Evolutionary conservation across 2,888 invertebrate genomes (phyloP), one percentile per base, ranked within the genome.

Genomic region (Rhagonycha fulva): DNA sequence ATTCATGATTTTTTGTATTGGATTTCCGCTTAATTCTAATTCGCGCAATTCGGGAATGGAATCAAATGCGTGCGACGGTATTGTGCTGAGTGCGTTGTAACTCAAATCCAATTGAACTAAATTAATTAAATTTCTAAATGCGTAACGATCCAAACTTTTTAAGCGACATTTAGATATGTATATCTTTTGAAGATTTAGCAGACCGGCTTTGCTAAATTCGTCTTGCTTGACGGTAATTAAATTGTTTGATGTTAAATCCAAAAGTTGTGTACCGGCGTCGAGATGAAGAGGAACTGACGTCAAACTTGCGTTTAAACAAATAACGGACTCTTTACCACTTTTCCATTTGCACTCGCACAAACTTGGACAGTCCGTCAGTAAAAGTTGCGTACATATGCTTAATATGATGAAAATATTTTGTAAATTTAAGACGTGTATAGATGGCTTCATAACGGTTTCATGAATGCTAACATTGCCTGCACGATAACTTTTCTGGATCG

Each of bases 321-420:
- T 89, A 75, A 95, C 95, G 70, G 95, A 94, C 88, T 95, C 95
- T 88, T 96, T 96, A 83, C 95, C 95, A 85, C 93, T 93, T 87
- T 94, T 94, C 96, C 96, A 96, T 88, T 95, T 95, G 90, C 96
- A 96, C 88, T 95, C 94, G 89, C 96, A 96, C 82, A 92, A 90
- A 79, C 91, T 90, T 71, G 94, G 94, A 86, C 94, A 94, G 83
- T 93, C 93, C 84, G 92, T 91, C 80, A 88, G 84, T 28, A 86
- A 81, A 80, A 85, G 84, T 84, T 89, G 88, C 83, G 89, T 89
- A 80, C 84, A 84, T 79, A 84, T 84, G 78, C 84, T 83, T 76
- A 86, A 82, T 72, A 86, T 80, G 76, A 86, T 80, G 62, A 86
- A 74, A 70, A 84, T 61, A 70, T 79, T 62, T 32, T 79, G 78